phyloP scores from a whole-genome alignment of 2,797 vertebrate species.

The Pseudochaenichthys georgianus region DNA sequence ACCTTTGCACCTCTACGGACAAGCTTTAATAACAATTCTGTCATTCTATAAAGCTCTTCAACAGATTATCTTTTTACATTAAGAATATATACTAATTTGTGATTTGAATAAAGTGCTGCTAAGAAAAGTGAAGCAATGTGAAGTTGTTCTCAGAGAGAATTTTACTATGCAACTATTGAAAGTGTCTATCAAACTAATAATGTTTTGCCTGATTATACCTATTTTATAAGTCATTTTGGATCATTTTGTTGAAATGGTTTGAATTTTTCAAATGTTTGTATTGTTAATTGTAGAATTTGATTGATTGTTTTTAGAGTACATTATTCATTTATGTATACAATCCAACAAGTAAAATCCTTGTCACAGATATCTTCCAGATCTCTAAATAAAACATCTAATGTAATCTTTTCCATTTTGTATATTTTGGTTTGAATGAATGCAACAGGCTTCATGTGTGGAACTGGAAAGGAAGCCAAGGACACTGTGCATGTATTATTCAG shows the following conservation, averaged over 20 bases:
- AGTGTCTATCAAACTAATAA: conserved; percentile 2
- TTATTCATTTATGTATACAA: conserved; percentile 4
- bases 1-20: conserved; percentile 16
- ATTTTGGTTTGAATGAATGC: neutral
- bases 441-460: neutral
- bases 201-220: conserved; percentile 35
- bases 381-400: conserved; percentile 52
- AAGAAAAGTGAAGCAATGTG: conserved; percentile 30
- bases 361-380: conserved; percentile 26
- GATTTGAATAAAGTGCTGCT: conserved; percentile 20
- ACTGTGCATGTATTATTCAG: neutral
- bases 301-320: conserved; percentile 22
- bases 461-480: neutral
- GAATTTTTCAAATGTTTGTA: conserved; percentile 40
- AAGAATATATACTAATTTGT: neutral
- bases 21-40: neutral
- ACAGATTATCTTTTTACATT: neutral
- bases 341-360: neutral
- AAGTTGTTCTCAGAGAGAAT: conserved; percentile 36
- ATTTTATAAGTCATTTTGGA: conserved; percentile 43
- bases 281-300: conserved; percentile 43
- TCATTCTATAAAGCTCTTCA: conserved; percentile 12
- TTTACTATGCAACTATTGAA: conserved; percentile 54
- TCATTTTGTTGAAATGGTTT: conserved; percentile 34
- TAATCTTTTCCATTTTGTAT: conserved; percentile 4